Evolutionary conservation across 2,888 invertebrate genomes (phyloP), one percentile per base, ranked within the genome.

Genomic region (Lutraria lutraria): DNA sequence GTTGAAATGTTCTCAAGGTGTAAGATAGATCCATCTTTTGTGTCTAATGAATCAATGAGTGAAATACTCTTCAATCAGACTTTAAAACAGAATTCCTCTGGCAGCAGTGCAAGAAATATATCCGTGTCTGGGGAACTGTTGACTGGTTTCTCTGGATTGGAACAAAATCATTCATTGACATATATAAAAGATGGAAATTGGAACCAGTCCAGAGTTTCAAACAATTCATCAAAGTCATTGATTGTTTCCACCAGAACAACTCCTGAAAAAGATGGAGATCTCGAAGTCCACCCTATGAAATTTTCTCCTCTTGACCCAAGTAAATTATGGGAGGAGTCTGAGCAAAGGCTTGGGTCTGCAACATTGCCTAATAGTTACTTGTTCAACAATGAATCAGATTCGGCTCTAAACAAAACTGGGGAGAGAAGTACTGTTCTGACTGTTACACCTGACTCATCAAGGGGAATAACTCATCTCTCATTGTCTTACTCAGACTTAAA

Each of bases 241-340:
- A 85, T 80, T 19, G 16, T 76, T n/a, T 85, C 85, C n/a, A 52
- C 68, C n/a, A 72, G 52, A 34, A 34, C 83, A 25, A 72, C 83
- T 34, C 84, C 84, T 2, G 76, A 76, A n/a, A 29, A 15, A 52
- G 52, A 72, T 15, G 52, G 16, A 15, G 29, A 68, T 25, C 29
- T 72, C 21, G 85, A 81, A 31, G 31, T 16, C 19, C 16, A 31
- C 76, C 92, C 90, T 12, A 54, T 83, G 8, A 79, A 84, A 43
- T 91, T 95, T 72, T 94, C 95, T 31, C 94, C 95, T 1, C 84
- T 95, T 6, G 94, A 95, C 91, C 93, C 93, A 19, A 86, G 90
- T 13, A 94, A 92, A 83, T 87, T 94, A 53, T 94, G 93, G 93
- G 93, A 94, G 52, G 94, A 94, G 79, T 89, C 91, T 34, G 80